phyloP scores from a whole-genome alignment of 2,113 vertebrate species.

The Sterna hirundo region DNA sequence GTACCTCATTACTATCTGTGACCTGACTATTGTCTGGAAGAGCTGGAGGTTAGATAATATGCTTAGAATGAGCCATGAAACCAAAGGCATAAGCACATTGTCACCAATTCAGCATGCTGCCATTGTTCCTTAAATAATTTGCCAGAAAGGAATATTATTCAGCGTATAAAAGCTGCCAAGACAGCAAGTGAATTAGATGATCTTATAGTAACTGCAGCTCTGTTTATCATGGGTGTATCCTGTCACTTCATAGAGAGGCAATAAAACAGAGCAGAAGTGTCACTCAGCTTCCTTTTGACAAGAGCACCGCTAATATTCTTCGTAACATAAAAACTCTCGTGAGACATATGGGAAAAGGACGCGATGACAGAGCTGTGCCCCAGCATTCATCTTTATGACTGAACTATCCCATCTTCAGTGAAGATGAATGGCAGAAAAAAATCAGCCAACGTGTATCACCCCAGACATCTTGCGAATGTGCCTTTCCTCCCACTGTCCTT shows the following conservation, averaged over 20 bases:
- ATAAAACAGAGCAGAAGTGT: slow-evolving; percentile 34
- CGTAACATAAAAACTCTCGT: background rate
- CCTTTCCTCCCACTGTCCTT: slow-evolving; percentile 40
- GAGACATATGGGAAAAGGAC: slow-evolving; percentile 15
- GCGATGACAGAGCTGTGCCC: background rate
- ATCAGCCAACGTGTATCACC: slow-evolving; percentile 20
- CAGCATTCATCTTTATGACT: slow-evolving; percentile 67
- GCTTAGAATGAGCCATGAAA: slow-evolving; percentile 11
- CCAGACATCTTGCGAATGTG: rapidly evolving
- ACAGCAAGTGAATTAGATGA: slow-evolving; percentile 29
- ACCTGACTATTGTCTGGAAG: background rate
- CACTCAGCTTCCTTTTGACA: slow-evolving; percentile 13
- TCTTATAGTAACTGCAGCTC: slow-evolving; percentile 16
- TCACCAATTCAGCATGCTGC: slow-evolving; percentile 29
- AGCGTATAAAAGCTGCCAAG: slow-evolving; percentile 22
- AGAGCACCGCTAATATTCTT: slow-evolving; percentile 23
- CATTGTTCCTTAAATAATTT: slow-evolving; percentile 57
- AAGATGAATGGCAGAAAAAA: slow-evolving; percentile 60
- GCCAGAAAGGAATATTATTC: slow-evolving; percentile 28
- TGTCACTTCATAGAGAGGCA: slow-evolving; percentile 28
- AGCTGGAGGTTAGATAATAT: slow-evolving; percentile 9
- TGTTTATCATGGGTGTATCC: slow-evolving; percentile 49
- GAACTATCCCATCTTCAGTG: slow-evolving; percentile 15
- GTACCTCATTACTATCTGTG: slow-evolving; percentile 16
- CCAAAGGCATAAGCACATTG: background rate